Percentiles rank a stretch among this genome's conserved stretches.
These are phyloP conservation scores for Heterotis niloticus DNA, from an alignment of 2,113 vertebrate genomes.

Conservation along the genomic window DNA sequence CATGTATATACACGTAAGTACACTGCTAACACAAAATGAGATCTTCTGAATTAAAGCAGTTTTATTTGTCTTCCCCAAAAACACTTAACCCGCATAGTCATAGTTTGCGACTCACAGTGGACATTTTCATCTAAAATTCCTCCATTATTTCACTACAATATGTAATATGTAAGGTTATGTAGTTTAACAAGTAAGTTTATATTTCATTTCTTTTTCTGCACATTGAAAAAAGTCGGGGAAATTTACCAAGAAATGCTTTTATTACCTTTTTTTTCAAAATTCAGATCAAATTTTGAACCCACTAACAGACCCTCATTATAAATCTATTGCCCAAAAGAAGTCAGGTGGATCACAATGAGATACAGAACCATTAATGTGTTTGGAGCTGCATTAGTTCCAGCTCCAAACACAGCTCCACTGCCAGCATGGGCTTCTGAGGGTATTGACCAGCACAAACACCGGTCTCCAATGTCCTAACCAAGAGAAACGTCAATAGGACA, in stretches of 20 bases:
- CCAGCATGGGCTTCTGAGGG: conserved; percentile 14
- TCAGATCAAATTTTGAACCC: neutral
- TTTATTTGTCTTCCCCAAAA: too few relatives aligned
- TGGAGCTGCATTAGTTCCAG: conserved; percentile 13
- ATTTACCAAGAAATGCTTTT: neutral
- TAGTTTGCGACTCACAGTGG: too few relatives aligned
- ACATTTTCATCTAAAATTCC: too few relatives aligned
- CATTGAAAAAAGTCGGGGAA: too few relatives aligned
- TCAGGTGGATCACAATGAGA: conserved; percentile 1
- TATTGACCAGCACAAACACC: conserved; percentile 29
- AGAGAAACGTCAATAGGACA: conserved; percentile 26
- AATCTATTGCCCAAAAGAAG: conserved; percentile 15
- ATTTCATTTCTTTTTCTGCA: too few relatives aligned
- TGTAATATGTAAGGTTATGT: too few relatives aligned
- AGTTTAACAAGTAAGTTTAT: too few relatives aligned
- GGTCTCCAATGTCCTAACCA: conserved; percentile 20
- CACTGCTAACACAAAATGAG: too few relatives aligned
- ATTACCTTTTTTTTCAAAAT: neutral
- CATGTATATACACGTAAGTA: too few relatives aligned
- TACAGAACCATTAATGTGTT: conserved; percentile 20
- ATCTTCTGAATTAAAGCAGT: too few relatives aligned
- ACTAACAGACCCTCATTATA: conserved; percentile 11
- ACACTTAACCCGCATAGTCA: too few relatives aligned
- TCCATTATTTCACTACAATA: too few relatives aligned
- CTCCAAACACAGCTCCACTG: conserved; percentile 16